Evolutionary conservation across 2,797 vertebrate genomes (phyloP).

Genomic region (Malacoctenus gilli): DNA sequence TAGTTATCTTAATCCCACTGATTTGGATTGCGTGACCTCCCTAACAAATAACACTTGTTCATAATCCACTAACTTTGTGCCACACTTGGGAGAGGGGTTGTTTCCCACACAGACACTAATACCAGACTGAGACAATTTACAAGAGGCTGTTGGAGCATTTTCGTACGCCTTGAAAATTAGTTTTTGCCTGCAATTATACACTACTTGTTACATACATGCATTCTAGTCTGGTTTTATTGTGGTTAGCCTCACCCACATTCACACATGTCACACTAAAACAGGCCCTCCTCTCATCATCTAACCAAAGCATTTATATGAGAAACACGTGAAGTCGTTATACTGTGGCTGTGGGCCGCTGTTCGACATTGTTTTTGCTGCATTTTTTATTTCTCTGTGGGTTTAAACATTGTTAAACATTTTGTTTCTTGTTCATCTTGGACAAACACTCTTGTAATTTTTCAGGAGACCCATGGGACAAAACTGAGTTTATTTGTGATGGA

Average conservation of each 20-base stretch:
- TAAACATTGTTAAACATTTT: not conserved
- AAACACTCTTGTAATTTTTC: not conserved
- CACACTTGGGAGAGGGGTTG: slow-evolving; percentile 12
- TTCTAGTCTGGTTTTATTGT: slow-evolving; percentile 22
- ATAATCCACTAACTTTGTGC: slow-evolving; percentile 20
- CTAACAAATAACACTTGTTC: slow-evolving; percentile 20
- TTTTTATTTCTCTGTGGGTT: not conserved
- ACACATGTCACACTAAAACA: slow-evolving; percentile 3
- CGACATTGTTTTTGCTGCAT: not conserved
- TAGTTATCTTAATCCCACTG: slow-evolving; percentile 8
- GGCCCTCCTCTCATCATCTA: slow-evolving; percentile 1
- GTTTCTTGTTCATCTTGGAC: not conserved
- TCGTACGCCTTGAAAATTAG: slow-evolving; percentile 8
- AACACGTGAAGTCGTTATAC: not conserved
- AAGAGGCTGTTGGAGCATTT: slow-evolving; percentile 33
- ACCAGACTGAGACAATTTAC: slow-evolving; percentile 44
- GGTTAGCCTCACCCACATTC: slow-evolving; percentile 17
- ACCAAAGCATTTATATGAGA: not conserved
- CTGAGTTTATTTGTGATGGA: not conserved
- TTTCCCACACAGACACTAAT: slow-evolving; percentile 28
- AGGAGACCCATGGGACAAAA: slow-evolving; percentile 1
- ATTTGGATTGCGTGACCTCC: slow-evolving; percentile 1
- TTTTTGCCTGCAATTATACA: slow-evolving; percentile 26
- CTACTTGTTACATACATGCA: slow-evolving; percentile 2
- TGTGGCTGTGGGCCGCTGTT: not conserved